Percentiles rank a stretch among this genome's conserved stretches.
Evolutionary conservation across 1,140 invertebrate species (phyloP).

Genomic region (Thereuonema tuberculata): DNA sequence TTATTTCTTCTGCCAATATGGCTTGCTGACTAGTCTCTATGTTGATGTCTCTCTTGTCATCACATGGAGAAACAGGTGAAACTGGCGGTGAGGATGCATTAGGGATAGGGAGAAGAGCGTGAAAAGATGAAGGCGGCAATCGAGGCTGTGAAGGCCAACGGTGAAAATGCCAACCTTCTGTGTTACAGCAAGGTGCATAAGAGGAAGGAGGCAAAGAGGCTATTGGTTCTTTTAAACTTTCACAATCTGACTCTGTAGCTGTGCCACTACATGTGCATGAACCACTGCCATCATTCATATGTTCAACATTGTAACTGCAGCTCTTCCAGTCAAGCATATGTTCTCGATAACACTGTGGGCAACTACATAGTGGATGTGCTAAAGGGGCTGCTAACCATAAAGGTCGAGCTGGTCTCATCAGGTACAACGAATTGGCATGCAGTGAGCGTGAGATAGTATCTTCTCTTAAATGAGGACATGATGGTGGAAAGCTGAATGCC

Average conservation of each 20-base stretch:
- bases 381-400: neutral
- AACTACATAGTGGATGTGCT: neutral
- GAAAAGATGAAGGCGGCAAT: too few relatives aligned
- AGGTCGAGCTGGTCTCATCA: neutral
- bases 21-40: too few relatives aligned
- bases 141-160: too few relatives aligned
- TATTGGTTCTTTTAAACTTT: slow-evolving; percentile 1
- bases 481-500: neutral
- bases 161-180: too few relatives aligned
- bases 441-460: neutral
- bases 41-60: too few relatives aligned
- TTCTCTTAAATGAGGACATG: neutral
- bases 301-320: neutral
- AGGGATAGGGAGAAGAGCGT: too few relatives aligned
- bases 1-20: too few relatives aligned
- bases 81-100: too few relatives aligned
- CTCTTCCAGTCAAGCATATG: neutral
- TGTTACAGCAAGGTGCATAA: too few relatives aligned
- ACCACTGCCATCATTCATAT: neutral
- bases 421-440: neutral
- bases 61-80: too few relatives aligned
- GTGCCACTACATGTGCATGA: slow-evolving; percentile 3
- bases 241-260: slow-evolving; percentile 3
- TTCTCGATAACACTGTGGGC: neutral
- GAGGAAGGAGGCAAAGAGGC: too few relatives aligned